Evolutionary conservation across 2,113 vertebrate species (phyloP).

Genomic region (Perca flavescens): DNA sequence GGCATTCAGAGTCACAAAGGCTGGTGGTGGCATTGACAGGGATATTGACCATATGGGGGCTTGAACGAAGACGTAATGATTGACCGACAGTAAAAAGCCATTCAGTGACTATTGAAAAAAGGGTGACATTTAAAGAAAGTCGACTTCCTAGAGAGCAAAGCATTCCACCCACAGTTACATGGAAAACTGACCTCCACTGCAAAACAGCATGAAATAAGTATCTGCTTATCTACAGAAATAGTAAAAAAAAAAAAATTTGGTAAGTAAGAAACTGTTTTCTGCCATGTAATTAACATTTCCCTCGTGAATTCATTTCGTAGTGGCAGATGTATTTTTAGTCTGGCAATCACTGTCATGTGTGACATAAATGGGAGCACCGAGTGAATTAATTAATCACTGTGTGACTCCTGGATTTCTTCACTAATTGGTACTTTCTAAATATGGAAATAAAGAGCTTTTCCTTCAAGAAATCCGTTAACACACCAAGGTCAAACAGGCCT

Average conservation of each 20-base stretch:
- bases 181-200: conserved; percentile 10
- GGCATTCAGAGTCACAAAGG: conserved; percentile 42
- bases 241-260: background rate
- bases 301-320: conserved; percentile 31
- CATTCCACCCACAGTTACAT: background rate
- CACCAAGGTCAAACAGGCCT: conserved; percentile 52
- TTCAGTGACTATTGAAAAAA: conserved; percentile 41
- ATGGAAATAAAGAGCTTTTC: conserved; percentile 53
- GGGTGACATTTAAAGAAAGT: conserved; percentile 49
- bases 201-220: background rate
- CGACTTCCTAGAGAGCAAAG: conserved; percentile 12
- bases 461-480: conserved; percentile 38
- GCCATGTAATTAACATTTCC: conserved; percentile 37
- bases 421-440: conserved; percentile 73
- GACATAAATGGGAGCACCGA: conserved; percentile 61
- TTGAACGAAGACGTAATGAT: conserved; percentile 27
- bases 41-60: conserved; percentile 19
- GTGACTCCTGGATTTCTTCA: conserved; percentile 57
- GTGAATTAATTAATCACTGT: conserved; percentile 70
- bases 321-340: conserved; percentile 69
- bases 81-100: conserved; percentile 33
- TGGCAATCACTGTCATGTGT: conserved; percentile 56
- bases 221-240: background rate
- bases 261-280: background rate
- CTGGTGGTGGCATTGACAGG: background rate